Conservation (phyloP, 2,113 vertebrate genomes). For the Orcinus orca region DNA sequence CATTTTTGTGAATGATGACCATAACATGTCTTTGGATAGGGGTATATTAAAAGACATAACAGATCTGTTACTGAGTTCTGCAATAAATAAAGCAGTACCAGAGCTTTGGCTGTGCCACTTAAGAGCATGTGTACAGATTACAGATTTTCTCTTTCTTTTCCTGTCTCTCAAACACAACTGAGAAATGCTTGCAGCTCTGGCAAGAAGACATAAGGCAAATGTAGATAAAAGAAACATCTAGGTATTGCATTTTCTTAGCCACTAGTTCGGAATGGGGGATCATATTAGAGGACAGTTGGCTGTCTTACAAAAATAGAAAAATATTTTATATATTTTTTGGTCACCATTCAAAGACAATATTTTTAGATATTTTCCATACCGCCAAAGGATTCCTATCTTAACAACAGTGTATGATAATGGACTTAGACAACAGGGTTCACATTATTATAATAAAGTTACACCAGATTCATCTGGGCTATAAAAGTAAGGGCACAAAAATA, state of each 20-base stretch:
- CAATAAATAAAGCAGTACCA: background rate
- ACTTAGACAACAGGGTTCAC: conserved; percentile 36
- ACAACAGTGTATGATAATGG: conserved; percentile 32
- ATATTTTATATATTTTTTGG: background rate
- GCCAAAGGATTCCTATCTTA: conserved; percentile 4
- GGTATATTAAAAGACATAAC: background rate
- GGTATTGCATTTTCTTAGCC: conserved; percentile 34
- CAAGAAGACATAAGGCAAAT: background rate
- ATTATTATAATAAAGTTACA: conserved; percentile 59
- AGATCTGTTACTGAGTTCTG: background rate
- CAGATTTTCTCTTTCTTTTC: background rate
- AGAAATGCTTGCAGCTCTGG: conserved; percentile 20
- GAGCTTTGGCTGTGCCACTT: background rate
- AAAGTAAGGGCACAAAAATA: conserved; percentile 63
- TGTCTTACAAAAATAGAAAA: conserved; percentile 47
- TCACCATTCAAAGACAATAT: conserved; percentile 46
- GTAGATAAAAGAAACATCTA: conserved; percentile 45
- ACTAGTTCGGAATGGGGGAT: background rate
- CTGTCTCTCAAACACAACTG: background rate
- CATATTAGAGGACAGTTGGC: conserved; percentile 24
- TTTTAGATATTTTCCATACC: conserved; percentile 57
- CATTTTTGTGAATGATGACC: background rate
- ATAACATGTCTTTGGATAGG: background rate
- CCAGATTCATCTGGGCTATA: conserved; percentile 32
- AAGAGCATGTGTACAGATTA: background rate